phyloP scores from a whole-genome alignment of 2,113 vertebrate species.

The Cyprinodon brontotheroides region DNA sequence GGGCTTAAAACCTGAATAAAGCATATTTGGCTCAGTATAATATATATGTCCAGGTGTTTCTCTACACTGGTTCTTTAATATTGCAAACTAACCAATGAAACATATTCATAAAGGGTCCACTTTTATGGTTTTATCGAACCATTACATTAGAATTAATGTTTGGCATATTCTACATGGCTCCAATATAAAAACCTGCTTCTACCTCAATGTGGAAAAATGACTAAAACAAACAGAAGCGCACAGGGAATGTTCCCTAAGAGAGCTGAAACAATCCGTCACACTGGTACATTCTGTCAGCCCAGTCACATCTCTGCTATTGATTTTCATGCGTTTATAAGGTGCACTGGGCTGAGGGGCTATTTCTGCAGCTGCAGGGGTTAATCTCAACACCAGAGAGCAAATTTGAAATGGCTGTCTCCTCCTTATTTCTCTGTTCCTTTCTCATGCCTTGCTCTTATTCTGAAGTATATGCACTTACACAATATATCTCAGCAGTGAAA shows the following conservation, averaged over 20 bases:
- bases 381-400: conserved; percentile 23
- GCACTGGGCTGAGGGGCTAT: conserved; percentile 18
- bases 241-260: neutral
- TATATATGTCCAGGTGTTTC: neutral
- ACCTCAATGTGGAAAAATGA: neutral
- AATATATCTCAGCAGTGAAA: too few relatives aligned
- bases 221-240: neutral
- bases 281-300: conserved; percentile 8
- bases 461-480: neutral
- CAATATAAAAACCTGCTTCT: neutral
- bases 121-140: neutral
- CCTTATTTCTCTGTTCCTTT: conserved; percentile 28
- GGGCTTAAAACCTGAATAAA: too few relatives aligned
- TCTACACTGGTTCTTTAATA: conserved; percentile 1
- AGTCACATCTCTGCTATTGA: conserved; percentile 35
- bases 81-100: conserved; percentile 10
- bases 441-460: conserved; percentile 6
- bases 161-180: neutral
- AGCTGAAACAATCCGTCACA: conserved; percentile 3
- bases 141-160: neutral
- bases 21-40: too few relatives aligned
- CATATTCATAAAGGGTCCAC: neutral
- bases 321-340: conserved; percentile 26
- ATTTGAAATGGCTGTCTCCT: conserved; percentile 19
- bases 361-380: conserved; percentile 43